phyloP scores from a whole-genome alignment of 1,140 invertebrate species.

The Planococcus citri region DNA sequence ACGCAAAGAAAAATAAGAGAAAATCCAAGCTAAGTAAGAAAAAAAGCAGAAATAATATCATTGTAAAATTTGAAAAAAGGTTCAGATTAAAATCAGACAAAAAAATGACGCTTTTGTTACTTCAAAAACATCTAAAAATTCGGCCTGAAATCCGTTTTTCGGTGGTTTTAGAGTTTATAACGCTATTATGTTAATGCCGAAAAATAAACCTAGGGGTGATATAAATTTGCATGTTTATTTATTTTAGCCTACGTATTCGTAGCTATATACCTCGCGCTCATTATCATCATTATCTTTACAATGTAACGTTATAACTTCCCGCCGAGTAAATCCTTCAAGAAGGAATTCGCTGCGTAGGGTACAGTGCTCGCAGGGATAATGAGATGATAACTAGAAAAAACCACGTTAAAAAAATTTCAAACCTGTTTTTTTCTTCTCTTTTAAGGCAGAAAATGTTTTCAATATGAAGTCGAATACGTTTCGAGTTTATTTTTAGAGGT shows the following conservation, averaged over 20 bases:
- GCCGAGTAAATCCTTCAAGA: neutral
- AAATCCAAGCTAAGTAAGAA: too few species aligned
- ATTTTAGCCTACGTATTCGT: neutral
- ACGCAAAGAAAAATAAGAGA: too few species aligned
- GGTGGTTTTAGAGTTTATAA: constrained; percentile 3
- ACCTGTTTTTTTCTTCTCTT: too few species aligned
- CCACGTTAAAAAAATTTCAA: too few species aligned
- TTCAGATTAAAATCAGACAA: neutral
- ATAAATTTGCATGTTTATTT: constrained; percentile 8
- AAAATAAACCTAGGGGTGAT: neutral
- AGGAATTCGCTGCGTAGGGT: neutral
- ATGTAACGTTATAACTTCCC: constrained; percentile 3
- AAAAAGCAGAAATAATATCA: neutral
- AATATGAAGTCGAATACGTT: too few species aligned
- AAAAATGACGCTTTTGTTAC: neutral
- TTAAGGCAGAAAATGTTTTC: too few species aligned
- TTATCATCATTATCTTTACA: constrained; percentile 8
- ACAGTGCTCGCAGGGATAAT: neutral
- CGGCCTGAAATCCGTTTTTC: neutral
- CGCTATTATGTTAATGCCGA: neutral
- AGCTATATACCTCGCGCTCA: constrained; percentile 5
- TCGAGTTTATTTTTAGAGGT: too few species aligned
- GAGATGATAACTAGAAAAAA: neutral
- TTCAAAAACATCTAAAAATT: neutral
- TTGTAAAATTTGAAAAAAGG: neutral